A percentile compares a stretch with the other conserved stretches of the same genome.
Evolutionary conservation across 1,140 invertebrate species (phyloP).

Genomic region (Archegozetes longisetosus): DNA sequence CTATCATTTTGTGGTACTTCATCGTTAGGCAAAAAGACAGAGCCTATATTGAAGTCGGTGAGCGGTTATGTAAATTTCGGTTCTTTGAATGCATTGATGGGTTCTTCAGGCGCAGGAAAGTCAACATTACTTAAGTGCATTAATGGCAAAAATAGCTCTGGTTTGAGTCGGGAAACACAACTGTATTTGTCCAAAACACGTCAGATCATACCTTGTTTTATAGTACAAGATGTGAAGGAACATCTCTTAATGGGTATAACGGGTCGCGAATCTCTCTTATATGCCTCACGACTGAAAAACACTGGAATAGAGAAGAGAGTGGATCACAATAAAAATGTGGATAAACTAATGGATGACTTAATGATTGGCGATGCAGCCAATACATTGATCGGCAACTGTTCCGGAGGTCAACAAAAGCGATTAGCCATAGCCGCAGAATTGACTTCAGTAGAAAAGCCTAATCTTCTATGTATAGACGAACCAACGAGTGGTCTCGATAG

Average conservation of each 20-base stretch:
- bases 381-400: not conserved
- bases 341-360: not conserved
- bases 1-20: too few relatives aligned
- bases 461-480: too few relatives aligned
- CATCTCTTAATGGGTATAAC: not conserved
- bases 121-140: constrained; percentile 29
- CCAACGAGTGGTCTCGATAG: constrained; percentile 31
- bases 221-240: constrained; percentile 28
- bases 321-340: too few relatives aligned
- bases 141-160: too few relatives aligned
- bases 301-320: too few relatives aligned
- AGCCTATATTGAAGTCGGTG: too few relatives aligned
- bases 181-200: too few relatives aligned
- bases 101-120: constrained; percentile 44
- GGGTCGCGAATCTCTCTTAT: not conserved
- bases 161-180: too few relatives aligned
- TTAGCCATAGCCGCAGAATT: not conserved
- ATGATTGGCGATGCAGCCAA: not conserved
- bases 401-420: constrained; percentile 1
- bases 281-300: constrained; percentile 1
- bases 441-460: too few relatives aligned
- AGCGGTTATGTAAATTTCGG: too few relatives aligned
- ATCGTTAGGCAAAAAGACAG: too few relatives aligned
- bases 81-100: constrained; percentile 39
- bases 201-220: too few relatives aligned